These are phyloP conservation scores for Polietes domitor DNA, from an alignment of 2,888 invertebrate species.

Conservation along the genomic window DNA sequence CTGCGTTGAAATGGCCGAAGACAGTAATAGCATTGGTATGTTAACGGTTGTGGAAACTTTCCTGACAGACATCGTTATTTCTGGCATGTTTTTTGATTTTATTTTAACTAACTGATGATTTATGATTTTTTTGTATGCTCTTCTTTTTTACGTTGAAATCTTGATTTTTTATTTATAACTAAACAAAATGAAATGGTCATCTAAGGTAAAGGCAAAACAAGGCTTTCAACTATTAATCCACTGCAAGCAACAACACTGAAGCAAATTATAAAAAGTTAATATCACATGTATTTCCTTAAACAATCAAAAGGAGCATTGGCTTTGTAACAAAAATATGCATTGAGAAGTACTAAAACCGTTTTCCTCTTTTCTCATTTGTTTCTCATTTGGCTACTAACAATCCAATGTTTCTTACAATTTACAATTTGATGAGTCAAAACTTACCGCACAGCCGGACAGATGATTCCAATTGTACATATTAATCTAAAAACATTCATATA, in stretches of 20 bases:
- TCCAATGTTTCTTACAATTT: slow-evolving; percentile 64
- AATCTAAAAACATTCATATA: neutral
- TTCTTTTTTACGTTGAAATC: slow-evolving; percentile 66
- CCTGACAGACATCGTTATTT: slow-evolving; percentile 9
- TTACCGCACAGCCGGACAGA: neutral
- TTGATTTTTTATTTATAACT: slow-evolving; percentile 42
- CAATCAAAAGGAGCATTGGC: slow-evolving; percentile 63
- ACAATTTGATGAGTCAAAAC: neutral
- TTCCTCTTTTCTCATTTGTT: neutral
- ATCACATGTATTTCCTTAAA: slow-evolving; percentile 63
- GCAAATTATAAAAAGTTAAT: slow-evolving; percentile 79
- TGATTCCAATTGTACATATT: neutral
- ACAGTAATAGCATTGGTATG: slow-evolving; percentile 77
- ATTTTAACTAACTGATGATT: slow-evolving; percentile 52
- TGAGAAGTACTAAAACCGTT: slow-evolving; percentile 13
- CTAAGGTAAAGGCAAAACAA: slow-evolving; percentile 75
- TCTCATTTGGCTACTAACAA: slow-evolving; percentile 52
- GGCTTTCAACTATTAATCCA: slow-evolving; percentile 78
- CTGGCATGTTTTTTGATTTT: slow-evolving; percentile 55
- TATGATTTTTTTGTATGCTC: slow-evolving; percentile 56
- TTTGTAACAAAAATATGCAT: slow-evolving; percentile 31
- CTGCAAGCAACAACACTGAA: slow-evolving; percentile 78
- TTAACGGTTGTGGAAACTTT: slow-evolving; percentile 20
- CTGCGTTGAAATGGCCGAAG: slow-evolving; percentile 67
- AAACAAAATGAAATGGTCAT: slow-evolving; percentile 62